Conservation (phyloP, 2,797 vertebrate genomes). For the Sebastes itinus region DNA sequence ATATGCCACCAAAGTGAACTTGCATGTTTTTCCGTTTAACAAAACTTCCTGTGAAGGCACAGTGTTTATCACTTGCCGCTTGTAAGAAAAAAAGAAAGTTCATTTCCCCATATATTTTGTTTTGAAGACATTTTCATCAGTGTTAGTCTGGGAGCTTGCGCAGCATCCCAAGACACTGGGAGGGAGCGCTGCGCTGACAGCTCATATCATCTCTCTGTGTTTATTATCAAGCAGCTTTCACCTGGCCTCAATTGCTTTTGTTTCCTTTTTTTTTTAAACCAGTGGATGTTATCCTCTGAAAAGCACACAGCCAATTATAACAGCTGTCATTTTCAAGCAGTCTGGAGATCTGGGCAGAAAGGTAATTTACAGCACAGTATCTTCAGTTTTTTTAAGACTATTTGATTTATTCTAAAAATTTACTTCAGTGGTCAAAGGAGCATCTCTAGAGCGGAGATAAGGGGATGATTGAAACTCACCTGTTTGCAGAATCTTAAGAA, state of each 20-base stretch:
- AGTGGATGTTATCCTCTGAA: conserved; percentile 54
- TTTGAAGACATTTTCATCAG: conserved; percentile 73
- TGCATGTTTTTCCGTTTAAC: conserved; percentile 40
- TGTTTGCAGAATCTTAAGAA: conserved; percentile 98
- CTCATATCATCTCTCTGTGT: conserved; percentile 70
- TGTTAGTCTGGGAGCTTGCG: conserved; percentile 46
- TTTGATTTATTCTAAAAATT: conserved; percentile 1
- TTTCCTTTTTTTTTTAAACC: conserved; percentile 29
- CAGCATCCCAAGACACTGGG: conserved; percentile 54
- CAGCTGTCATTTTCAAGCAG: conserved; percentile 61
- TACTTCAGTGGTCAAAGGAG: conserved; percentile 10
- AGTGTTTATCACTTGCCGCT: conserved; percentile 54
- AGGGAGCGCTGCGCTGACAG: conserved; percentile 65
- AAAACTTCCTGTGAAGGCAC: conserved; percentile 49
- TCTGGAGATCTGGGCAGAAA: conserved; percentile 33
- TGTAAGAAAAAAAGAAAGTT: conserved; percentile 11
- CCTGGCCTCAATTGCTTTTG: conserved; percentile 68
- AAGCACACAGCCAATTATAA: conserved; percentile 65
- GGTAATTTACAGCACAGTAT: conserved; percentile 19
- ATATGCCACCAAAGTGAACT: conserved; percentile 1
- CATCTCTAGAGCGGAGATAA: conserved; percentile 14
- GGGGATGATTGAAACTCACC: conserved; percentile 79
- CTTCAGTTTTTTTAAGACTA: not conserved
- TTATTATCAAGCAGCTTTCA: conserved; percentile 71
- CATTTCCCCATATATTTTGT: conserved; percentile 63